Conservation (phyloP, 2,797 vertebrate species). For the Pogonophryne albipinna region DNA sequence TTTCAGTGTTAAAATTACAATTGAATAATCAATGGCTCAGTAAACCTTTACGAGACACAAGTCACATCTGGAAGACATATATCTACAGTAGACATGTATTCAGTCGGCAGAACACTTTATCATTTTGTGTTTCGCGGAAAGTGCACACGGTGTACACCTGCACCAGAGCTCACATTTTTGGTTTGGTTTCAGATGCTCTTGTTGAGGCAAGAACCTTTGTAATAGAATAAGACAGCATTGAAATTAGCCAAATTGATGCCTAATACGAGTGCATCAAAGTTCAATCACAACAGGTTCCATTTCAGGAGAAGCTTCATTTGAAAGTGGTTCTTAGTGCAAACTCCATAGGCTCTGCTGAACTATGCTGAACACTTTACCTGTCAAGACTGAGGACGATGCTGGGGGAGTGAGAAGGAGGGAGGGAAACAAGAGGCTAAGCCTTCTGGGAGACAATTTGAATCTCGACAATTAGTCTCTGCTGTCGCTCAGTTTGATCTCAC, state of each 20-base stretch:
- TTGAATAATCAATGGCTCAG: not conserved
- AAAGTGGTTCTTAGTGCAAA: conserved; percentile 53
- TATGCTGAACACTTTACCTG: conserved; percentile 64
- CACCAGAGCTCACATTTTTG: not conserved
- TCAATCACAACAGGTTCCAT: conserved; percentile 73
- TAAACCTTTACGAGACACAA: not conserved
- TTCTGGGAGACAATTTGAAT: conserved; percentile 69
- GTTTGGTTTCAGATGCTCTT: conserved; percentile 39
- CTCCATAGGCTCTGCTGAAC: conserved; percentile 58
- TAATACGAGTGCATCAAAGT: conserved; percentile 74
- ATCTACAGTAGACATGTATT: not conserved
- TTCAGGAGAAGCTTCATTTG: conserved; percentile 75
- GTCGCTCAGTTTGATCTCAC: conserved; percentile 71
- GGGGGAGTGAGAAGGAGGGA: not conserved
- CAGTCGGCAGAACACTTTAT: not conserved
- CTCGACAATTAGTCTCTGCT: conserved; percentile 74
- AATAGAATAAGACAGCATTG: conserved; percentile 71
- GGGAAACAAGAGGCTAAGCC: conserved; percentile 52
- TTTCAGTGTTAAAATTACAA: too few species aligned
- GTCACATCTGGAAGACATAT: not conserved
- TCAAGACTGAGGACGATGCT: conserved; percentile 44
- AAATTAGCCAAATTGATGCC: conserved; percentile 72
- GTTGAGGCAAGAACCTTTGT: conserved; percentile 45
- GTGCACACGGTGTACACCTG: not conserved
- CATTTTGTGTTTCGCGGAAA: conserved; percentile 1